Evolutionary conservation across 2,888 invertebrate species (phyloP), one percentile per base, ranked within the genome.

Genomic region (Erebia ligea): DNA sequence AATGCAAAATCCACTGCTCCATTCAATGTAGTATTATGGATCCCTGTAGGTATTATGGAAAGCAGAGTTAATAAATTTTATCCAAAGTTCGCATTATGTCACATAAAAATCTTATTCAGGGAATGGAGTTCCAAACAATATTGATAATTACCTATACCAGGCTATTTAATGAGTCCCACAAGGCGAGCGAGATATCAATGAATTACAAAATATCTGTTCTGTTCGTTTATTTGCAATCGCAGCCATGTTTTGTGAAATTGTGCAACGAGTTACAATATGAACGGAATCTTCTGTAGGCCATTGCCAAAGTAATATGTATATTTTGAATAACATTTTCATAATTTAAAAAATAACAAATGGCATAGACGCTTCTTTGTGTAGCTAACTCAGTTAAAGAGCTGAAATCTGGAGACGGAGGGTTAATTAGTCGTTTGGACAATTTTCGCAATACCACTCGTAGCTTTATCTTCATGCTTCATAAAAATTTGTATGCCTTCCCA

Each of bases 281-380:
- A 74, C 70, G 72, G 72, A 75, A 76, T 78, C 76, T 70, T 76
- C 75, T 76, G 71, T 75, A 71, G 75, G 76, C 73, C 77, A 76
- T 72, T 76, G 75, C 73, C 75, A 73, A 76, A 76, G 71, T 75
- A 69, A 75, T 79, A 56, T 57, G n/a, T 57, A 25, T 21, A 65
- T 67, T 69, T 70, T 62, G 66, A 42, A 66, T 67, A 52, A 52
- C 19, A 34, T 54, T 52, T 52, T 54, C 64, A 52, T 52, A 40
- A 64, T 11, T 48, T 15, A 17, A 50, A 34, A 45, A 48, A 61
- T 45, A 21, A 62, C 45, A 48, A 48, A 48, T 15, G 45, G 48
- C 5, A 4, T 61, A 61, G 45, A 45, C 13, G 45, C 48, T 48
- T 25, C 45, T 62, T 61, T 42, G 15, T 34, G 6, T 11, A 10